phyloP scores from a whole-genome alignment of 2,113 vertebrate species.

The Petroica traversi region DNA sequence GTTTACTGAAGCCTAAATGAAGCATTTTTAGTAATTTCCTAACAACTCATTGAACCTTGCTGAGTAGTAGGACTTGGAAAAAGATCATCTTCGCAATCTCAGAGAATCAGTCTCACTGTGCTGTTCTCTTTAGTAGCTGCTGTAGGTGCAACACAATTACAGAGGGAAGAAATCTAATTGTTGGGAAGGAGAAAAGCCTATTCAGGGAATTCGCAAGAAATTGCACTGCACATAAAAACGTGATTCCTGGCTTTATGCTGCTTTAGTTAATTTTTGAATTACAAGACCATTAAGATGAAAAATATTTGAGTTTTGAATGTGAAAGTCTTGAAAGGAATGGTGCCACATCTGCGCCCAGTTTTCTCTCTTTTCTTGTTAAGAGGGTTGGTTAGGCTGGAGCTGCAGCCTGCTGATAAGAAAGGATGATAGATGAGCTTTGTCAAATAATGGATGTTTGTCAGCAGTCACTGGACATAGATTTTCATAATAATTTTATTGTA shows the following conservation, averaged over 20 bases:
- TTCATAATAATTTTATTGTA: neutral
- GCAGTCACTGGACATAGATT: neutral
- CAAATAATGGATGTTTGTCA: neutral
- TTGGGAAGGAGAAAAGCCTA: neutral
- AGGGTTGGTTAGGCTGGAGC: neutral
- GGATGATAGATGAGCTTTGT: neutral
- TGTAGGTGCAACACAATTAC: neutral
- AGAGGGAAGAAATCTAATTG: neutral
- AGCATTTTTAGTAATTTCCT: neutral
- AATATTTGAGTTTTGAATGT: neutral
- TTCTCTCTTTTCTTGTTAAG: neutral
- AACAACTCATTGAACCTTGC: neutral
- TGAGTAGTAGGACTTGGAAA: neutral
- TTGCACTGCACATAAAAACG: neutral
- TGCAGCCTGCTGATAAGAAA: neutral
- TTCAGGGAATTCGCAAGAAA: neutral
- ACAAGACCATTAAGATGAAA: neutral
- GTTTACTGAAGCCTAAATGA: neutral
- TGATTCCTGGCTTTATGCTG: neutral
- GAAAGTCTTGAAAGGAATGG: neutral
- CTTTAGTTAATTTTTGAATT: neutral
- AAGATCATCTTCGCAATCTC: neutral
- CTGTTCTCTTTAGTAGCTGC: neutral
- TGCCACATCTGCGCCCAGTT: neutral
- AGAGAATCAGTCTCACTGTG: neutral